phyloP scores from a whole-genome alignment of 2,888 invertebrate genomes.

The Hydrotaea diabolus region DNA sequence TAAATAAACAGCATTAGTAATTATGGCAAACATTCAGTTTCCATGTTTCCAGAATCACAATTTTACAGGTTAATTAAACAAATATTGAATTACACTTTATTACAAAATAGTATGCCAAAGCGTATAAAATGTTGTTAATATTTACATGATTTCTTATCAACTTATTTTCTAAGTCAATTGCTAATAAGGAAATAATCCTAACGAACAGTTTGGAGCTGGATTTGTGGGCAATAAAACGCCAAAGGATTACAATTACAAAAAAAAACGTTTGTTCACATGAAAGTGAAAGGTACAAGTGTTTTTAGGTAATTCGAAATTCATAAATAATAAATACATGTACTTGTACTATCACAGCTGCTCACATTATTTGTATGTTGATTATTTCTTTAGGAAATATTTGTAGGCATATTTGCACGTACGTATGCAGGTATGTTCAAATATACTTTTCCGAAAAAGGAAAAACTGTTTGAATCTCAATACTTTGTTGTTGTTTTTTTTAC shows the following conservation, averaged over 20 bases:
- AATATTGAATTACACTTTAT: constrained; percentile 22
- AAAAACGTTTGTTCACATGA: not conserved
- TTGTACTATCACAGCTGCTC: too few relatives aligned
- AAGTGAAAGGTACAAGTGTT: not conserved
- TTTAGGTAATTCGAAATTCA: too few relatives aligned
- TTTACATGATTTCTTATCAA: not conserved
- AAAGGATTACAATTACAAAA: not conserved
- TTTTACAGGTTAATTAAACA: not conserved
- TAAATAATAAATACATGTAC: too few relatives aligned
- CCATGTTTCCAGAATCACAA: too few relatives aligned
- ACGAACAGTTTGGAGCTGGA: not conserved
- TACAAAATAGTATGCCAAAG: not conserved
- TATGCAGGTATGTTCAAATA: too few relatives aligned
- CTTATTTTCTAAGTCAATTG: not conserved
- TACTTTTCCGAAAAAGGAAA: too few relatives aligned
- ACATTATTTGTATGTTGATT: too few relatives aligned
- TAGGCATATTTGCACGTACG: too few relatives aligned
- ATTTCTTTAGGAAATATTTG: too few relatives aligned
- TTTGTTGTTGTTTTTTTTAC: not conserved
- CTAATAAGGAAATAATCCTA: not conserved
- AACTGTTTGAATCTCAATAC: too few relatives aligned
- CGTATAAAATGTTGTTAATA: not conserved
- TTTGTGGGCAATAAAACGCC: not conserved
- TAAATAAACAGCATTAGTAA: too few relatives aligned
- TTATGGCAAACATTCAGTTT: too few relatives aligned